These are phyloP conservation scores for Cavia aperea DNA, from an alignment of 2,113 vertebrate genomes.

Conservation along the genomic window DNA sequence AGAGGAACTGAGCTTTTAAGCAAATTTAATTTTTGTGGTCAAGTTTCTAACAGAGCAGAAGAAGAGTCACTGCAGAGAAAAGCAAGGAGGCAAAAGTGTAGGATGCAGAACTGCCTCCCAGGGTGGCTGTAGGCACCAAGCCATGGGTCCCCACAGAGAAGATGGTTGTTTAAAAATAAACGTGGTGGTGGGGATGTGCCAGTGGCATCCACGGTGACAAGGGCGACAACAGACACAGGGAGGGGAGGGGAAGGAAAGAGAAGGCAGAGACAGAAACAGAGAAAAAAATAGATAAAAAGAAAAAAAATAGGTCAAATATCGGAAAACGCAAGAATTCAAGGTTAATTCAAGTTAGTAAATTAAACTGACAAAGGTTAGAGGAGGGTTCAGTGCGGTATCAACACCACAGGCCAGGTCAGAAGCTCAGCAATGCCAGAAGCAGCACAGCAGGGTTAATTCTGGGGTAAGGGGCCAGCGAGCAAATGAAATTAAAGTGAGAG, in stretches of 20 bases:
- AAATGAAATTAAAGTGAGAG: conserved; percentile 72
- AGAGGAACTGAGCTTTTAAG: conserved; percentile 72
- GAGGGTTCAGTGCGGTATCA: conserved; percentile 68
- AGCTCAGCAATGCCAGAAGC: conserved; percentile 79
- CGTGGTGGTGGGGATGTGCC: conserved; percentile 81
- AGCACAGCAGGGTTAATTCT: conserved; percentile 68
- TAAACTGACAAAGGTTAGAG: conserved; percentile 81
- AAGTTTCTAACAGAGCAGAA: conserved; percentile 88
- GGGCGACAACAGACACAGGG: conserved; percentile 77
- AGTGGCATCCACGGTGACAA: conserved; percentile 85
- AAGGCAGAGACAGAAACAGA: conserved; percentile 73
- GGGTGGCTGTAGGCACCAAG: conserved; percentile 83
- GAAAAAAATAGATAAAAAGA: conserved; percentile 83
- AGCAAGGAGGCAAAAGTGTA: conserved; percentile 88
- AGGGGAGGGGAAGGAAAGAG: conserved; percentile 71
- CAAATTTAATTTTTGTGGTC: conserved; percentile 67
- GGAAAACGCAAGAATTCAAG: conserved; percentile 88
- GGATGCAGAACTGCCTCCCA: conserved; percentile 87
- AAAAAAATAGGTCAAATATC: conserved; percentile 94
- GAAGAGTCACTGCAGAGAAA: conserved; percentile 84
- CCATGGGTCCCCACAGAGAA: conserved; percentile 77
- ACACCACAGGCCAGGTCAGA: conserved; percentile 67
- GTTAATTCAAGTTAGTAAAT: conserved; percentile 82
- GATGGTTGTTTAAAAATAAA: conserved; percentile 75
- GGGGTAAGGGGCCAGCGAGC: conserved; percentile 71